These are phyloP conservation scores for Caenorhabditis virilis DNA, from an alignment of 2,888 invertebrate genomes.

Conservation along the genomic window DNA sequence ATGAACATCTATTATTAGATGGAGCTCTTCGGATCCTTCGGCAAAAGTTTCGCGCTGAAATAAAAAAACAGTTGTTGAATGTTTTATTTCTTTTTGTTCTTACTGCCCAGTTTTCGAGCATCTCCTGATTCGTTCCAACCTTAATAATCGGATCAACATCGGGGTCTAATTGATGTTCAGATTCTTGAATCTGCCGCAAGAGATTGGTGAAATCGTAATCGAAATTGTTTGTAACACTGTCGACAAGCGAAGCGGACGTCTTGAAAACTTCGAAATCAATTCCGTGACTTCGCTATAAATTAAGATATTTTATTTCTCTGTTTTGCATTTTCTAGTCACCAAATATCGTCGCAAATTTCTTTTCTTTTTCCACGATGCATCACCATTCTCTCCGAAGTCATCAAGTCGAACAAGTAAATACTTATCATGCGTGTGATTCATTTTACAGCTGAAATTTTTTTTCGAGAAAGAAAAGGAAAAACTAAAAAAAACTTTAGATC, in stretches of 20 bases:
- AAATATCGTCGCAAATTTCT: slow-evolving; percentile 21
- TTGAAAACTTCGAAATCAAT: too few species aligned
- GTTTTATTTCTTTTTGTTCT: background rate
- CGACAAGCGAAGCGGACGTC: too few species aligned
- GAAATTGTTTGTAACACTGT: background rate
- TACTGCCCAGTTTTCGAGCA: slow-evolving; percentile 32
- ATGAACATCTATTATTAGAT: too few species aligned
- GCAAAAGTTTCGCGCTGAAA: slow-evolving; percentile 19
- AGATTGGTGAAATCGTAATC: background rate
- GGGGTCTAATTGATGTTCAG: background rate
- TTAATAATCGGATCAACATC: background rate
- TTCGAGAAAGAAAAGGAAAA: background rate
- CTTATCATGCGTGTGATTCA: too few species aligned
- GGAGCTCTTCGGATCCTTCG: too few species aligned
- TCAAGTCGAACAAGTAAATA: background rate
- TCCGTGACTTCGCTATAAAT: background rate
- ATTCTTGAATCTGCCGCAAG: background rate
- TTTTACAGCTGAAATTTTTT: background rate
- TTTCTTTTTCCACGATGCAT: background rate
- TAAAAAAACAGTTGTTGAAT: too few species aligned
- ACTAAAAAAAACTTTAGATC: too few species aligned
- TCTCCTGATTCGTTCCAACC: slow-evolving; percentile 16
- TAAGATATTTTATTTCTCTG: background rate
- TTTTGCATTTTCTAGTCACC: slow-evolving; percentile 4
- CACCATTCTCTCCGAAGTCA: background rate